A percentile compares a stretch with the other conserved stretches of the same genome.
These are phyloP conservation scores for Polymixis flavicincta DNA, from an alignment of 2,888 invertebrate species.

Conservation along the genomic window DNA sequence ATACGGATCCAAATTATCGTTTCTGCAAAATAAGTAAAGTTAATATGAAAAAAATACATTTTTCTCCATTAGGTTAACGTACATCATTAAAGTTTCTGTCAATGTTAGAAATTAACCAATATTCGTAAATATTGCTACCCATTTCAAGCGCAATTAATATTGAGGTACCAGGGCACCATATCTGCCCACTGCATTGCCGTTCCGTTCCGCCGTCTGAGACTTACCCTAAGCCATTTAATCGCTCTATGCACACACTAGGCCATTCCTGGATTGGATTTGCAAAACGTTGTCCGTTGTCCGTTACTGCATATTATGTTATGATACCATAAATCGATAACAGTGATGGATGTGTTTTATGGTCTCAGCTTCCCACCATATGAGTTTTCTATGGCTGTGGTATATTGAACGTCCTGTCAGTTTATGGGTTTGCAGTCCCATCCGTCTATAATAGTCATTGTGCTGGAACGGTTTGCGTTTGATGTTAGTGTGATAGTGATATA, in stretches of 20 bases:
- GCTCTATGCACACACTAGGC: slow-evolving; percentile 32
- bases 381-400: slow-evolving; percentile 49
- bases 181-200: slow-evolving; percentile 40
- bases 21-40: neutral
- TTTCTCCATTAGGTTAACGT: neutral
- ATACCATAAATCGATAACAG: slow-evolving; percentile 31
- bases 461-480: slow-evolving; percentile 22
- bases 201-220: slow-evolving; percentile 22
- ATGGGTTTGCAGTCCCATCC: slow-evolving; percentile 27
- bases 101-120: too few relatives aligned
- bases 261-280: slow-evolving; percentile 55
- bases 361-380: slow-evolving; percentile 33
- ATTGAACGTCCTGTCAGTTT: slow-evolving; percentile 47
- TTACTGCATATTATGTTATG: slow-evolving; percentile 35
- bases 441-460: slow-evolving; percentile 11
- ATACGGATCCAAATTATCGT: neutral
- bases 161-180: slow-evolving; percentile 41
- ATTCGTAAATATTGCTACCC: neutral
- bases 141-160: neutral
- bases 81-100: too few relatives aligned
- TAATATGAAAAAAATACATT: neutral
- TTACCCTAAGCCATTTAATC: slow-evolving; percentile 56
- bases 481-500: neutral
- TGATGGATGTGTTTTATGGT: slow-evolving; percentile 52
- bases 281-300: slow-evolving; percentile 37